Percentiles rank a stretch among this genome's conserved stretches.
Conservation (phyloP, 2,888 invertebrate species). For the Germaria angustata region DNA sequence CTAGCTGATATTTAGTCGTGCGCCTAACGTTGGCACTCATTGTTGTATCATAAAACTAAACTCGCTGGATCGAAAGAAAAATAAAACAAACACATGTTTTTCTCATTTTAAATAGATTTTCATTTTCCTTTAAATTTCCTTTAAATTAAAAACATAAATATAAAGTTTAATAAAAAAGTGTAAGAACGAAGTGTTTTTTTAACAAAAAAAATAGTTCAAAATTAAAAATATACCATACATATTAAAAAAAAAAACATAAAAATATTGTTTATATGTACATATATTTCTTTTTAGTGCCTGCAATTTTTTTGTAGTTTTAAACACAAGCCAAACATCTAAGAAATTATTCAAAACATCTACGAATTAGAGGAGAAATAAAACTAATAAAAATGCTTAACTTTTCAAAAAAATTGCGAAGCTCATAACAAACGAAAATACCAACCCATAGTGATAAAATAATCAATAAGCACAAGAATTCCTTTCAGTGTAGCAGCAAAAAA, state of each 20-base stretch:
- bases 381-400: slow-evolving; percentile 36
- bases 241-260: too few relatives aligned
- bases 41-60: slow-evolving; percentile 58
- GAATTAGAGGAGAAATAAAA: background rate
- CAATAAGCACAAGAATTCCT: background rate
- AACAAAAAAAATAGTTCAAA: background rate
- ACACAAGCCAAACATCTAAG: background rate
- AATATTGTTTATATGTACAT: background rate
- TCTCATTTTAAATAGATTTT: slow-evolving; percentile 8
- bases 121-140: background rate
- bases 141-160: slow-evolving; percentile 14
- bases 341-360: background rate
- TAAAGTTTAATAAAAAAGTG: background rate
- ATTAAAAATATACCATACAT: background rate
- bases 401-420: background rate
- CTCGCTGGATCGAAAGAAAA: slow-evolving; percentile 26
- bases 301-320: background rate
- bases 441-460: background rate
- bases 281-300: background rate
- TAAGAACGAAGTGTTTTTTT: background rate
- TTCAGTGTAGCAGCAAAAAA: slow-evolving; percentile 8
- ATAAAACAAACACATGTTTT: slow-evolving; percentile 7
- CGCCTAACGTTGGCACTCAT: slow-evolving; percentile 63
- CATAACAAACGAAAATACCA: background rate
- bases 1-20: slow-evolving; percentile 57